Base-by-base conservation (phyloP, 2,113 vertebrate genomes). In the Microtus montanus region DNA sequence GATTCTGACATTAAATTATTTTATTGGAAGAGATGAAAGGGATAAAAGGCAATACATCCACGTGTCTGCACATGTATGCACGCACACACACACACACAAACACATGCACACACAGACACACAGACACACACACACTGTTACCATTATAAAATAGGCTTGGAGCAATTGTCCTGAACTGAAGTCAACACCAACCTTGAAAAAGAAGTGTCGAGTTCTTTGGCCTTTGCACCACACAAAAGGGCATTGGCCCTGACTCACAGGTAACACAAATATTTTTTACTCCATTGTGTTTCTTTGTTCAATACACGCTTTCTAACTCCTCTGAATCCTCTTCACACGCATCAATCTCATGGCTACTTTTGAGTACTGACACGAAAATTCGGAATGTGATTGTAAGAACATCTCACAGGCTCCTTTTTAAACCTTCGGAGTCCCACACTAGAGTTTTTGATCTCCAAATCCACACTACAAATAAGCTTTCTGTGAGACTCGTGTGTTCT, bases 221-320 rank as follows among this genome's bases (percentile, higher is more conserved):
- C 87, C 96, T 97, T 96, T 97, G 93, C 2, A 49, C 91, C 38
- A 33, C 9, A 71, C 94, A 78, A 41, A 92, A 94, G 96, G 87
- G 80, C 95, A 94, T 5, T 92, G 83, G 58, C 83, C 96, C 84
- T 91, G 96, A 89, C 94, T 89, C 84, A 79, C 4, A 54, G 91
- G 90, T 52, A 97, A 94, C 63, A 91, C 96, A 97, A 95, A 97
- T 95, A 96, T 96, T 96, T 97, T 95, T 93, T 86, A 84, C 77
- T 93, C 88, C 58, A 96, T 14, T 88, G 79, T 94, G 78, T 90
- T 94, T 96, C 44, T 44, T 44, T 44, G 44, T 44, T 44, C 44
- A 44, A 44, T 44, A 44, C 44, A 44, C 44, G 44, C 44, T 44
- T 44, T 44, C 44, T 44, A 5, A 44, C 44, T 44, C 47, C 64